phyloP scores from a whole-genome alignment of 2,113 vertebrate genomes.

The Neodontobutis hainanensis region DNA sequence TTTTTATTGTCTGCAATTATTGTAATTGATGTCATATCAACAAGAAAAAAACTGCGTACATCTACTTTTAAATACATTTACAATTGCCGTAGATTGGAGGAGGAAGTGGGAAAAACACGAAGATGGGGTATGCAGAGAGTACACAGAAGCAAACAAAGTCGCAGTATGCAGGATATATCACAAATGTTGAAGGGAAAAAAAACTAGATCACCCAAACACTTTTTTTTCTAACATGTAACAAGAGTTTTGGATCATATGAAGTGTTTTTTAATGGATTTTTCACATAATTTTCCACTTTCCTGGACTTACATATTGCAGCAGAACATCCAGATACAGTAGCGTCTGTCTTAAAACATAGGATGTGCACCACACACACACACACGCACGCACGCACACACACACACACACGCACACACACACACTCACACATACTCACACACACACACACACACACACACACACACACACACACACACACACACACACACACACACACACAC shows the following conservation, averaged over 20 bases:
- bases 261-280: constrained; percentile 66
- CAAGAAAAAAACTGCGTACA: constrained; percentile 95
- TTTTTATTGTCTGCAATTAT: constrained; percentile 81
- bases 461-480: constrained; percentile 69
- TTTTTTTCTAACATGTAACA: constrained; percentile 88
- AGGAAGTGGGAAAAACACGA: constrained; percentile 83
- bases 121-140: constrained; percentile 83
- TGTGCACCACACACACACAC: constrained; percentile 74
- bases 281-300: constrained; percentile 49
- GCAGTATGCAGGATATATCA: constrained; percentile 83
- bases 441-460: constrained; percentile 69
- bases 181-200: constrained; percentile 88
- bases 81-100: constrained; percentile 80
- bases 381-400: constrained; percentile 53
- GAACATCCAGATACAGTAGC: constrained; percentile 82
- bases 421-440: no score
- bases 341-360: constrained; percentile 60
- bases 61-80: constrained; percentile 98
- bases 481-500: constrained; percentile 66
- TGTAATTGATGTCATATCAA: constrained; percentile 85
- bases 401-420: no score
- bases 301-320: constrained; percentile 69
- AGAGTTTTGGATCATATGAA: constrained; percentile 42
- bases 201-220: constrained; percentile 88
- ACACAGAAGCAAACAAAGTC: constrained; percentile 86